These are phyloP conservation scores for Centruroides sculpturatus DNA, from an alignment of 1,140 invertebrate genomes.

Conservation along the genomic window DNA sequence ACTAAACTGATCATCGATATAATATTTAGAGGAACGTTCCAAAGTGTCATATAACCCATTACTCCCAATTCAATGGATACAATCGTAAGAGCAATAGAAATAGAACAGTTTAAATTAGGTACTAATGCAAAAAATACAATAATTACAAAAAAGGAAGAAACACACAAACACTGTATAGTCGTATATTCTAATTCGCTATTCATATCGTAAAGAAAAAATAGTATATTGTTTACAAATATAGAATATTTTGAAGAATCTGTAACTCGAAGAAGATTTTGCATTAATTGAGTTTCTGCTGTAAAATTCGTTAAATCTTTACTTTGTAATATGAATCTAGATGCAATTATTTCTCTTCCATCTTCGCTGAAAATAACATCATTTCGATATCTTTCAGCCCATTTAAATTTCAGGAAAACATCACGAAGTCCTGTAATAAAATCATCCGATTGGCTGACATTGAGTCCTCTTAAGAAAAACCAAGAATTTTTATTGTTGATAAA, in stretches of 20 bases:
- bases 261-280: constrained; percentile 57
- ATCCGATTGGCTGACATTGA: constrained; percentile 53
- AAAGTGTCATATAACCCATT: constrained; percentile 87
- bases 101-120: constrained; percentile 76
- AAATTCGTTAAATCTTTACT: constrained; percentile 76
- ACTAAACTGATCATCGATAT: constrained; percentile 98
- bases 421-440: constrained; percentile 60
- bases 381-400: constrained; percentile 42
- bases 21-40: constrained; percentile 85
- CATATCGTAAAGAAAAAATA: constrained; percentile 87
- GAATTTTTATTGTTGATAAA: constrained; percentile 49
- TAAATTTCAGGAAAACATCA: constrained; percentile 32
- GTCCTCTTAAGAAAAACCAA: constrained; percentile 34
- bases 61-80: constrained; percentile 91
- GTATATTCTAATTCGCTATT: constrained; percentile 82
- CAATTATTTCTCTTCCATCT: constrained; percentile 51
- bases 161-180: constrained; percentile 79
- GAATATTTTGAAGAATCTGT: constrained; percentile 61
- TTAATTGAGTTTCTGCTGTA: constrained; percentile 80
- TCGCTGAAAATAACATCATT: constrained; percentile 73
- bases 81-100: constrained; percentile 90
- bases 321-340: constrained; percentile 72
- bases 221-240: constrained; percentile 83
- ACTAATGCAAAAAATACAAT: constrained; percentile 89
- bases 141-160: constrained; percentile 87